Base-by-base conservation (phyloP, 2,888 invertebrate genomes). In the Liodrosophila aerea region DNA sequence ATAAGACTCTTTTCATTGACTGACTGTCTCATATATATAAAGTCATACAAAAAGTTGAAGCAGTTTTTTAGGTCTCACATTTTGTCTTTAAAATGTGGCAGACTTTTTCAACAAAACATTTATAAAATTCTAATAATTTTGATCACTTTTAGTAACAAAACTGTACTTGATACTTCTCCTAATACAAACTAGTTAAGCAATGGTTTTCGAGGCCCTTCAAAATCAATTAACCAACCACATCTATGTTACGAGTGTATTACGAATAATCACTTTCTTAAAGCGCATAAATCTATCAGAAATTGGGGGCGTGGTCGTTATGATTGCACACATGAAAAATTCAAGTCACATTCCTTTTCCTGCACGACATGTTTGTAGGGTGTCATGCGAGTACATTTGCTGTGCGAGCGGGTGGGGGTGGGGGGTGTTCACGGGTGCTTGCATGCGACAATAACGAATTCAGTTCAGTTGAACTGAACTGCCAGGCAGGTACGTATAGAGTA, bases 341-440 rank as follows among this genome's bases (percentile, higher is more conserved):
- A 56, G 60, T 52, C 57, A 59, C 51, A 72, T 69, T 53, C 60
- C 57, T 51, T 64, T 64, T 47, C 43, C 43, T 43, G 49, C 68
- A 67, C 68, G 72, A 52, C 67, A 70, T 56, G 52, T 64, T 50
- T 51, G 41, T 49, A 22, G 31, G 34, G 31, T 61, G 51, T 33
- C 51, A 36, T 36, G 41, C 37, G 50, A 34, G 44, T 30, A 40
- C 39, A 16, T 30, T 41, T 41, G 22, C 22, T 22, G 22, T 22
- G 22, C 3, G 22, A 22, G 2, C 5, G 22, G 12, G 5, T 0
- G 11, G 4, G 30, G 30, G 9, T 4, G 30, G 30, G 5, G 9
- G 16, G 4, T 1, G 13, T 0, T 13, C 18, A 22, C 16, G 16
- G 43, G 39, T n/a, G 22, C 27, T 31, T 45, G 53, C 53, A 49